Percentiles rank a stretch among this genome's conserved stretches.
Conservation (phyloP, 2,113 vertebrate genomes). For the Sapajus apella region DNA sequence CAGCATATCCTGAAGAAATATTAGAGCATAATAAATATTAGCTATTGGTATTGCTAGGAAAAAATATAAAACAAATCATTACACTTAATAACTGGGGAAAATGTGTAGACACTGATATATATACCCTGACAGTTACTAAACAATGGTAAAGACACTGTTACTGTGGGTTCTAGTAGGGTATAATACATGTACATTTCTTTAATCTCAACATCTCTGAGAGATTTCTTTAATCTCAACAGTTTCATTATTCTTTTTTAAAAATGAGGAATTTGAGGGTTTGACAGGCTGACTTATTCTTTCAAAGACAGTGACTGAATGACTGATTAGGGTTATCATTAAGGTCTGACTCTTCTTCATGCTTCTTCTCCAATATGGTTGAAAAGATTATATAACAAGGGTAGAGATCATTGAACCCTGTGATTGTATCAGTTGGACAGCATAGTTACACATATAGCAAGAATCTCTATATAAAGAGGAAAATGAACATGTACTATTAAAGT, state of each 20-base stretch:
- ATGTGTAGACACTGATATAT: not conserved
- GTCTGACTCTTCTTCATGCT: not conserved
- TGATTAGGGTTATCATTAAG: not conserved
- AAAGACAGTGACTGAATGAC: not conserved
- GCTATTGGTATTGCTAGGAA: not conserved
- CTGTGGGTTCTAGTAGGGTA: accelerated
- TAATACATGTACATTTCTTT: not conserved
- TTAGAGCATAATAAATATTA: not conserved
- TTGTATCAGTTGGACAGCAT: not conserved
- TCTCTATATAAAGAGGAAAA: not conserved
- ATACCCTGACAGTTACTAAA: accelerated
- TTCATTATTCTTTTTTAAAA: not conserved
- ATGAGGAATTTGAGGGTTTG: not conserved
- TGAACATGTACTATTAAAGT: not conserved
- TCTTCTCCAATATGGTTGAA: not conserved
- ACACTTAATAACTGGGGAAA: not conserved
- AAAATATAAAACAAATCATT: not conserved
- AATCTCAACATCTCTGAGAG: no score
- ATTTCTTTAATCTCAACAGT: no score
- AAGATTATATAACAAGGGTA: not conserved
- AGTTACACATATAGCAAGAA: not conserved
- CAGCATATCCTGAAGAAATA: not conserved
- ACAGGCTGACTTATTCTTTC: not conserved
- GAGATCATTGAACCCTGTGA: not conserved
- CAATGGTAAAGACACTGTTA: not conserved